These are phyloP conservation scores for Macroramphosus scolopax DNA, from an alignment of 2,797 vertebrate genomes.

Conservation along the genomic window DNA sequence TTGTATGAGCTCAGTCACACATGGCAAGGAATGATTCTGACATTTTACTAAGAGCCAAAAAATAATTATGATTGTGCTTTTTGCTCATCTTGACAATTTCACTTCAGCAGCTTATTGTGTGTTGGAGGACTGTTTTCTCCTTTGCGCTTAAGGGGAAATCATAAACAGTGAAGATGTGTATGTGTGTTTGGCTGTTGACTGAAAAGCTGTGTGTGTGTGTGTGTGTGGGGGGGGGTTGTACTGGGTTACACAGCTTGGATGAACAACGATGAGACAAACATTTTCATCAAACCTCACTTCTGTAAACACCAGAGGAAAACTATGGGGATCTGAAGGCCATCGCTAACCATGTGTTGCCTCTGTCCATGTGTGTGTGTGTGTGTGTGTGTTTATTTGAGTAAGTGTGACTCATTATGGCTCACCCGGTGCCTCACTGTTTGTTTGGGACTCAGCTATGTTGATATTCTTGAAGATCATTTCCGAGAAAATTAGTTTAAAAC, in stretches of 20 bases:
- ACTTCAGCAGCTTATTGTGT: background rate
- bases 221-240: conserved; percentile 2
- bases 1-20: conserved; percentile 20
- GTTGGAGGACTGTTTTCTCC: too few relatives aligned
- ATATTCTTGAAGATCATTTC: conserved; percentile 13
- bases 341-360: conserved; percentile 38
- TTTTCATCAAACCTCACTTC: conserved; percentile 49
- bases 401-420: conserved; percentile 50
- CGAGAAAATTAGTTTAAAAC: too few relatives aligned
- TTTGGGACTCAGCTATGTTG: conserved; percentile 34
- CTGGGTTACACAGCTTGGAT: conserved; percentile 25
- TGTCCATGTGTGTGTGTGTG: conserved; percentile 24
- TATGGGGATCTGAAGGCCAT: conserved; percentile 39
- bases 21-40: conserved; percentile 9
- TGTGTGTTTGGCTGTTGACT: too few relatives aligned
- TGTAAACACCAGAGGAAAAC: conserved; percentile 50
- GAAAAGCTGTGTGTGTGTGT: background rate
- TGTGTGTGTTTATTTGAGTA: conserved; percentile 54
- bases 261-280: conserved; percentile 53
- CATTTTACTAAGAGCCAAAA: too few relatives aligned
- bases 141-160: too few relatives aligned
- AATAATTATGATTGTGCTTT: too few relatives aligned
- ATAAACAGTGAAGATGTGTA: too few relatives aligned
- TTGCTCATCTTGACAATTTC: background rate
- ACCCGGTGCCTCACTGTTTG: conserved; percentile 35